phyloP scores from a whole-genome alignment of 2,888 invertebrate species.

The Drosophila anceps region DNA sequence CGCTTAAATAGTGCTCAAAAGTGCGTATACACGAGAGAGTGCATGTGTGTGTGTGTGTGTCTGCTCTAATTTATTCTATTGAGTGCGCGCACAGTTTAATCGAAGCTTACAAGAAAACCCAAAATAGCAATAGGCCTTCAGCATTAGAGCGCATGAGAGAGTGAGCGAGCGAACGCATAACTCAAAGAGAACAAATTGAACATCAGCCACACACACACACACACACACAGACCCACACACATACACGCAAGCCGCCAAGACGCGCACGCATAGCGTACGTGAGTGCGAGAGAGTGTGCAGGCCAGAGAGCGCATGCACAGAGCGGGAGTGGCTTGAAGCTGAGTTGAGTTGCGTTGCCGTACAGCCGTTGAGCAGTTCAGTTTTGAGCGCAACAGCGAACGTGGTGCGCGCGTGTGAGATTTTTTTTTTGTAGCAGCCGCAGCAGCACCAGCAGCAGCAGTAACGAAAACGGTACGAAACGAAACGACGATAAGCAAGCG shows the following conservation, averaged over 20 bases:
- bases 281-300: slow-evolving; percentile 6
- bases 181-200: slow-evolving; percentile 34
- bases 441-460: slow-evolving; percentile 10
- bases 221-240: slow-evolving; percentile 12
- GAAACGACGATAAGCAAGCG: slow-evolving; percentile 60
- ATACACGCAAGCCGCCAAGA: slow-evolving; percentile 22
- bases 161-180: slow-evolving; percentile 4
- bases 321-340: slow-evolving; percentile 46
- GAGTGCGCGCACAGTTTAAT: slow-evolving; percentile 60
- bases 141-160: not conserved
- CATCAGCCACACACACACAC: slow-evolving; percentile 30
- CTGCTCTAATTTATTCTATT: slow-evolving; percentile 60
- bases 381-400: slow-evolving; percentile 50
- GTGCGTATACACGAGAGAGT: slow-evolving; percentile 4
- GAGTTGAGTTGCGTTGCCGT: slow-evolving; percentile 34
- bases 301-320: slow-evolving; percentile 14
- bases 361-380: slow-evolving; percentile 31
- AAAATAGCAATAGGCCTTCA: not conserved
- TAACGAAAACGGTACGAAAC: slow-evolving; percentile 55
- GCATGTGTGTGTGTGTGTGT: slow-evolving; percentile 8
- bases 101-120: slow-evolving; percentile 50
- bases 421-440: slow-evolving; percentile 6
- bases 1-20: slow-evolving; percentile 21
- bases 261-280: slow-evolving; percentile 37
- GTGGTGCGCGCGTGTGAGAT: slow-evolving; percentile 26